Conservation (phyloP, 37 sponge, comb jelly and placozoan genomes). For the Crambe crambe region DNA sequence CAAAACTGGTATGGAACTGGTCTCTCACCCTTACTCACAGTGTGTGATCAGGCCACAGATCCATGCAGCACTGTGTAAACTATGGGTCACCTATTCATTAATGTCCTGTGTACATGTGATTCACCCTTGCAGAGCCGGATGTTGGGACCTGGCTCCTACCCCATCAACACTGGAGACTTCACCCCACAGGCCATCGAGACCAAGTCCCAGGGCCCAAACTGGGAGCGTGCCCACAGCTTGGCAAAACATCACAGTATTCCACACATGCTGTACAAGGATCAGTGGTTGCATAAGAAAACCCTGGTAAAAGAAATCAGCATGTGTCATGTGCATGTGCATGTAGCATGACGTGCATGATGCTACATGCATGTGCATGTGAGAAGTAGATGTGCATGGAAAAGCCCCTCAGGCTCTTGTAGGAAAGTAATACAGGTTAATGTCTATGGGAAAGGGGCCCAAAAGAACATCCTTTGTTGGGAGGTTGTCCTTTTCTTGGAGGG, state of each 20-base stretch:
- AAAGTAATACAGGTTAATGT: no score
- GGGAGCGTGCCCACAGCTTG: constrained; percentile 77
- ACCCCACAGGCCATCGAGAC: constrained; percentile 37
- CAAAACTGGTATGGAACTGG: constrained; percentile 80
- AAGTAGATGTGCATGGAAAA: no score
- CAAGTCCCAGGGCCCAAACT: constrained; percentile 80
- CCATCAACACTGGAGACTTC: constrained; percentile 76
- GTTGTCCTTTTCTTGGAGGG: no score
- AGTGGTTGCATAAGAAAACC: constrained; percentile 82
- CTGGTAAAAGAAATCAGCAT: constrained; percentile 25
- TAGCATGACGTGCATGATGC: no score
- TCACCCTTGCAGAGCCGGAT: constrained; percentile 29
- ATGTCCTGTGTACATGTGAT: background rate
- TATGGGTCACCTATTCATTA: background rate
- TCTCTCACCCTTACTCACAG: no score
- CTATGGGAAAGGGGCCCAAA: no score
- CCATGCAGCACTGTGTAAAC: background rate
- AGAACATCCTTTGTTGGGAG: no score
- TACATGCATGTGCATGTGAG: no score
- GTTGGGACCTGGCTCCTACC: constrained; percentile 92
- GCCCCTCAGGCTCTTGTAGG: no score
- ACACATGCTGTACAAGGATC: constrained; percentile 79
- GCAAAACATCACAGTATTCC: constrained; percentile 75
- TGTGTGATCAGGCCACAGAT: no score
- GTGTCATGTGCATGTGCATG: no score